Conservation (phyloP, 2,113 vertebrate genomes). For the Nannobrachium achirus region DNA sequence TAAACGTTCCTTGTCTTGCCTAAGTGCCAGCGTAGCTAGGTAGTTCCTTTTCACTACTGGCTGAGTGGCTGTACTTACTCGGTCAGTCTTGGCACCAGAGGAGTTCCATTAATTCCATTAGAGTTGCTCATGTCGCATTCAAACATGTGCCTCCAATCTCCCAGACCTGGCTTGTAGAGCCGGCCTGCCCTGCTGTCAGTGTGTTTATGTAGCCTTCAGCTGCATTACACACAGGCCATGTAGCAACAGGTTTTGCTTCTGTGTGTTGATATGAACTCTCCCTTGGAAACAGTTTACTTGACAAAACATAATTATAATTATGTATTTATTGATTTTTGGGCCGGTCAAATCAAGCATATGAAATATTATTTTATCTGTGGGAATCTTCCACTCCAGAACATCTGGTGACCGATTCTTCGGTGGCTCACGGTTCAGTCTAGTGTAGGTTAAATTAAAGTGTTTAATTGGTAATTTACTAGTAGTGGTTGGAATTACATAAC, state of each 20-base stretch:
- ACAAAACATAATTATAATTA: not conserved
- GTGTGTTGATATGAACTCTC: not conserved
- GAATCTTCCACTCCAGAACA: no score
- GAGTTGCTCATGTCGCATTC: constrained; percentile 44
- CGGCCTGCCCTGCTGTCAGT: constrained; percentile 25
- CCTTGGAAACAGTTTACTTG: not conserved
- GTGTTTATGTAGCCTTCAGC: constrained; percentile 8
- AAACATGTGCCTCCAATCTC: constrained; percentile 41
- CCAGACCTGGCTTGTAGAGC: constrained; percentile 36
- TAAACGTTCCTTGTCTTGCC: no score
- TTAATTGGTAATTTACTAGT: no score
- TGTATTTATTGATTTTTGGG: not conserved
- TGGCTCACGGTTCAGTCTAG: no score
- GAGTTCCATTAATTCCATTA: constrained; percentile 51
- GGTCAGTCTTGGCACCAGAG: constrained; percentile 5
- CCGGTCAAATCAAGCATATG: not conserved
- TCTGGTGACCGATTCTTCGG: no score
- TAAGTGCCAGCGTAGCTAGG: no score
- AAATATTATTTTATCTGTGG: not conserved
- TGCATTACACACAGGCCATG: constrained; percentile 18
- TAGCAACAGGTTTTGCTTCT: constrained; percentile 33
- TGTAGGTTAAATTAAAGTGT: no score
- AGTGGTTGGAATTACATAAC: no score
- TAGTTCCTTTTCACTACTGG: not conserved
- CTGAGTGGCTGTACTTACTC: not conserved